These are phyloP conservation scores for Melieria picta DNA, from an alignment of 2,888 invertebrate genomes.

Conservation along the genomic window DNA sequence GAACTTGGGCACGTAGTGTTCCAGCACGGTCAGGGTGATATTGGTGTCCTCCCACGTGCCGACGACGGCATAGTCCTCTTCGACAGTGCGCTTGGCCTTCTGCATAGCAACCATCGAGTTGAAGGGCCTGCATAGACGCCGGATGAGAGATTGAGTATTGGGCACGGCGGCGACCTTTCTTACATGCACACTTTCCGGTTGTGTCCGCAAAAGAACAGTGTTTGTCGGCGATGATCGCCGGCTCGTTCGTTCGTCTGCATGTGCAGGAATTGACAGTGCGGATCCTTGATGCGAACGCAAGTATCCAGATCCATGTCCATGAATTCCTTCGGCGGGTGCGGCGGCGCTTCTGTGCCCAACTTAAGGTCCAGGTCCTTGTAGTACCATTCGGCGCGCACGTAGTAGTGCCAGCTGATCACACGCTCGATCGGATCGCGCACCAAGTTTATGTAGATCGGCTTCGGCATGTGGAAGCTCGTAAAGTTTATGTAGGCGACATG, in stretches of 20 bases:
- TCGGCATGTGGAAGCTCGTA: conserved; percentile 79
- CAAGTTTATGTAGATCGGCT: conserved; percentile 89
- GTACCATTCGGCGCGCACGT: conserved; percentile 90
- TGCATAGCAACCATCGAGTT: conserved; percentile 84
- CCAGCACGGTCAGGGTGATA: conserved; percentile 82
- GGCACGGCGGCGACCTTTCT: conserved; percentile 60
- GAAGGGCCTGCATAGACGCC: conserved; percentile 73
- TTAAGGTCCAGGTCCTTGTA: conserved; percentile 70
- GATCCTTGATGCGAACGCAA: conserved; percentile 81
- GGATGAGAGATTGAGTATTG: too few species aligned
- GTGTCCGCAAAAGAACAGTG: conserved; percentile 91
- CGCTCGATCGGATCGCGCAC: conserved; percentile 90
- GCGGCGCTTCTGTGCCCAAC: conserved; percentile 71
- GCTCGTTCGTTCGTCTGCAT: conserved; percentile 83
- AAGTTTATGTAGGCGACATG: conserved; percentile 92
- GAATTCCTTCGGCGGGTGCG: conserved; percentile 69
- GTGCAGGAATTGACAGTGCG: conserved; percentile 81
- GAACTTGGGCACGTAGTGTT: conserved; percentile 84
- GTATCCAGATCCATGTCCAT: conserved; percentile 88
- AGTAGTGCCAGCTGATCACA: conserved; percentile 92
- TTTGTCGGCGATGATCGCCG: conserved; percentile 86
- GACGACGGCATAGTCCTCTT: conserved; percentile 87
- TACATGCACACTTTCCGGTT: conserved; percentile 80
- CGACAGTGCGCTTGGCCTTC: conserved; percentile 84
- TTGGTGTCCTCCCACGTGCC: conserved; percentile 90